These are phyloP conservation scores for Eucera pruinosa DNA, from an alignment of 2,888 invertebrate genomes.

Conservation along the genomic window DNA sequence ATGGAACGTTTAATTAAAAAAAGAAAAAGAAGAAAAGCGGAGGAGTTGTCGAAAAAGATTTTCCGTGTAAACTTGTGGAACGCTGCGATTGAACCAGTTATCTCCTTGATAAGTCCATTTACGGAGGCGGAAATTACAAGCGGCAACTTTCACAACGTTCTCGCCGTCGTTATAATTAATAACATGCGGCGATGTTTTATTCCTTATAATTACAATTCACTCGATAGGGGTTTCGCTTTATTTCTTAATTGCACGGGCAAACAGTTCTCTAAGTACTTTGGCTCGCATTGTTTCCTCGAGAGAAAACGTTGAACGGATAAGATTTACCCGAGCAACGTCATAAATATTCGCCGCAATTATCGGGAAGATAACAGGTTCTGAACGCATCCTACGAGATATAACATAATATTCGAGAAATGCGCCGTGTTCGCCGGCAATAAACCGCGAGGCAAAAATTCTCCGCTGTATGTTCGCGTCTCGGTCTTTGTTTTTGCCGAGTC, in stretches of 20 bases:
- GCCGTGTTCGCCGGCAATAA: neutral
- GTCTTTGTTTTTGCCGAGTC: slow-evolving; percentile 13
- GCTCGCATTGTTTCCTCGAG: slow-evolving; percentile 8
- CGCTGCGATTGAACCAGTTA: neutral
- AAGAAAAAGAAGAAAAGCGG: neutral
- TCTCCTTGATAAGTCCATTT: slow-evolving; percentile 10
- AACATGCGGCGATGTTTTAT: neutral
- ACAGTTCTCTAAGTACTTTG: neutral
- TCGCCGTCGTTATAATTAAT: neutral
- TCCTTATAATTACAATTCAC: neutral
- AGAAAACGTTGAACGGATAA: neutral
- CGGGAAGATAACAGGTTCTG: slow-evolving; percentile 7
- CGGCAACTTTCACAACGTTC: neutral
- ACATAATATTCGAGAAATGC: slow-evolving; percentile 19
- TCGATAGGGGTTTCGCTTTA: neutral
- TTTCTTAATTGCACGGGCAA: neutral
- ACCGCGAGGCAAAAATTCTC: neutral
- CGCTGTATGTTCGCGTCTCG: neutral
- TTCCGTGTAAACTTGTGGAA: neutral
- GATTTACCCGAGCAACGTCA: slow-evolving; percentile 4
- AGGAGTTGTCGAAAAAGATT: neutral
- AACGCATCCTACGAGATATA: slow-evolving; percentile 9
- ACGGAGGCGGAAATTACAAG: slow-evolving; percentile 9
- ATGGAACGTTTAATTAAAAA: neutral
- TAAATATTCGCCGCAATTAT: slow-evolving; percentile 24